Percentiles rank a stretch among this genome's conserved stretches.
Evolutionary conservation across 1,140 invertebrate species (phyloP).

Genomic region (Paralvinella palmiformis): DNA sequence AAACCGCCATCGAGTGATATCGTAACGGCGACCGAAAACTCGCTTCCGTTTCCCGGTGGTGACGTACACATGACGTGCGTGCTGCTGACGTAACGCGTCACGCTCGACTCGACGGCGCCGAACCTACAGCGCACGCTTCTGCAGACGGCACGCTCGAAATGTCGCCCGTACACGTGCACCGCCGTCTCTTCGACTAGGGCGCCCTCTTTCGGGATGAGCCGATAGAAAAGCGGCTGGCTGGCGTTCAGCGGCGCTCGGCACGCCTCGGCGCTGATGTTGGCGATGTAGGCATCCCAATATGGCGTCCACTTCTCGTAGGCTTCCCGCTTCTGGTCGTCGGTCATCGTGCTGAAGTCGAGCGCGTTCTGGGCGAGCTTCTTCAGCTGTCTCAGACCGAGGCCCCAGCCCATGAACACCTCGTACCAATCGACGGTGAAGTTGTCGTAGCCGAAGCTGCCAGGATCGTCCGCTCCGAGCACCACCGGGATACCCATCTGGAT

Average conservation of each 20-base stretch:
- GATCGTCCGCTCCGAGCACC: conserved; percentile 32
- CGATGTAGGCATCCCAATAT: conserved; percentile 23
- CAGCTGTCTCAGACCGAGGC: conserved; percentile 27
- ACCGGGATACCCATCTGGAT: conserved; percentile 30
- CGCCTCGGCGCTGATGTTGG: conserved; percentile 19
- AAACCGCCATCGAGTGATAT: conserved; percentile 4
- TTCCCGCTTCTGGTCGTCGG: conserved; percentile 17
- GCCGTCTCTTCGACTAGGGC: neutral
- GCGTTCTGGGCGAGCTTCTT: conserved; percentile 28
- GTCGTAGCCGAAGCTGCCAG: conserved; percentile 31
- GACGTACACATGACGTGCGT: conserved; percentile 11
- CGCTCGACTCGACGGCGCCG: conserved; percentile 1
- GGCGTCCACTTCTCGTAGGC: conserved; percentile 28
- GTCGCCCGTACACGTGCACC: conserved; percentile 24
- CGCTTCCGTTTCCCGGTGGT: neutral
- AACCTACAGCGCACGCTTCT: conserved; percentile 22
- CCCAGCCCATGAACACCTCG: conserved; percentile 30
- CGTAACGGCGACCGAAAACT: neutral
- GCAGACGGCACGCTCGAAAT: conserved; percentile 24
- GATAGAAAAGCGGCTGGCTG: neutral
- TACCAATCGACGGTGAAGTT: conserved; percentile 35
- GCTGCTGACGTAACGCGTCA: conserved; percentile 20
- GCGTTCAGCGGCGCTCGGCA: conserved; percentile 14
- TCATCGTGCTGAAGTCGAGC: conserved; percentile 25
- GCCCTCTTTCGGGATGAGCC: conserved; percentile 22